Conservation (phyloP, 2,113 vertebrate species). For the Actinemys pallida region DNA sequence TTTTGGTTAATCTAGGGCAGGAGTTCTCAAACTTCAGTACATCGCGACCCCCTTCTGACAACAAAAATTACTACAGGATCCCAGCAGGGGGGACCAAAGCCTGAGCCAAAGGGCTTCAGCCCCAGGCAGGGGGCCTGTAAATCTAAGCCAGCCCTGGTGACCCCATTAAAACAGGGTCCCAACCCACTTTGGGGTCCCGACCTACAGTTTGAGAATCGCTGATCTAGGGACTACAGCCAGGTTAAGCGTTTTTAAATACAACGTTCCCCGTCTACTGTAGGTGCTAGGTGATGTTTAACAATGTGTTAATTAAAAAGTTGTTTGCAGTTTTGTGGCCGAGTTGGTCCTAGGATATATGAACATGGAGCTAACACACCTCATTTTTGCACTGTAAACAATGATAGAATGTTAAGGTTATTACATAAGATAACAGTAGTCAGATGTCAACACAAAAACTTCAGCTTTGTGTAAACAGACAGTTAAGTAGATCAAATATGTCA, state of each 20-base stretch:
- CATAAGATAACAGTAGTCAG: neutral
- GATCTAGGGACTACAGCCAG: neutral
- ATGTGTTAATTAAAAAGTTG: neutral
- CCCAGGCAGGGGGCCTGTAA: no score
- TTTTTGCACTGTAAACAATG: neutral
- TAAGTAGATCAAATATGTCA: neutral
- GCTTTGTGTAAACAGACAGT: neutral
- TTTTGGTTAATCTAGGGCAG: neutral
- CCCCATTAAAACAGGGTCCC: no score
- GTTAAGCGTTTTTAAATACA: neutral
- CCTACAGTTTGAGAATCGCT: no score
- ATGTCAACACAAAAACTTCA: neutral
- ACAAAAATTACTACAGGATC: no score
- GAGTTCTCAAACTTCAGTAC: no score
- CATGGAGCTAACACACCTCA: neutral
- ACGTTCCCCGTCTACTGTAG: neutral
- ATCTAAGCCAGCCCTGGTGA: no score
- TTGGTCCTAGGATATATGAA: neutral
- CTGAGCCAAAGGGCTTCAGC: no score
- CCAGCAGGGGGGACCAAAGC: no score
- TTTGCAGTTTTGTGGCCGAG: neutral
- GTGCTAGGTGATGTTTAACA: neutral
- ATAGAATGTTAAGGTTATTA: neutral
- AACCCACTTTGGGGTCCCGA: no score
- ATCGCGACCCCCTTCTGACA: no score